Evolutionary conservation across 2,888 invertebrate genomes (phyloP).

Genomic region (Drosophila mimica): DNA sequence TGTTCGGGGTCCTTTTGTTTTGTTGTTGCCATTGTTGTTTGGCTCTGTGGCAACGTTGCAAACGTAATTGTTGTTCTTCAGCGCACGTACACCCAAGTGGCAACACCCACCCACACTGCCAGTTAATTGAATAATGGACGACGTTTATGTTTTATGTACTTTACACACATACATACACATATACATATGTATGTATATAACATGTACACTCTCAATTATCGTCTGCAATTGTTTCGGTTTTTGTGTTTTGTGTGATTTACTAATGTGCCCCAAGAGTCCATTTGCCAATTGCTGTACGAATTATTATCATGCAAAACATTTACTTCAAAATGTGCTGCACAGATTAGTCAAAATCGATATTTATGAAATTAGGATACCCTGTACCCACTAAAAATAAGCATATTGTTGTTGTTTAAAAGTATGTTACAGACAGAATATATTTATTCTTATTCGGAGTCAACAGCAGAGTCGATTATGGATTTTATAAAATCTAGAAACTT

Average conservation of each 20-base stretch:
- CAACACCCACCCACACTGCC: slow-evolving; percentile 56
- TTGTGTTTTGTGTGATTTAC: slow-evolving; percentile 46
- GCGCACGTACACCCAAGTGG: slow-evolving; percentile 29
- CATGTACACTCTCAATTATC: not conserved
- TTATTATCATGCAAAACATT: slow-evolving; percentile 5
- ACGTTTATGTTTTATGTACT: slow-evolving; percentile 70
- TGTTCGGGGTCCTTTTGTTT: slow-evolving; percentile 33
- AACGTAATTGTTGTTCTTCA: slow-evolving; percentile 67
- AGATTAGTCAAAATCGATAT: slow-evolving; percentile 3
- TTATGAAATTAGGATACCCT: not conserved
- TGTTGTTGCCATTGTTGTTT: slow-evolving; percentile 47
- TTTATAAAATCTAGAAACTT: not conserved
- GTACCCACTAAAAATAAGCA: not conserved
- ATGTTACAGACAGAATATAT: not conserved
- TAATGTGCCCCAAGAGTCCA: slow-evolving; percentile 51
- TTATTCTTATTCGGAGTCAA: not conserved
- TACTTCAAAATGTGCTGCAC: not conserved
- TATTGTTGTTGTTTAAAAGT: not conserved
- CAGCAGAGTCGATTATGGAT: not conserved
- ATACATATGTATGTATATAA: slow-evolving; percentile 1
- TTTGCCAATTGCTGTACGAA: slow-evolving; percentile 33
- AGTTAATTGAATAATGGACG: slow-evolving; percentile 76
- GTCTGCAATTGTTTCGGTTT: slow-evolving; percentile 2
- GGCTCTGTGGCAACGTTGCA: slow-evolving; percentile 54
- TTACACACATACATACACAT: slow-evolving; percentile 9